Percentiles rank a stretch among this genome's conserved stretches.
These are phyloP conservation scores for Enteromius unitaeniatus DNA, from an alignment of 2,797 vertebrate species.

Conservation along the genomic window DNA sequence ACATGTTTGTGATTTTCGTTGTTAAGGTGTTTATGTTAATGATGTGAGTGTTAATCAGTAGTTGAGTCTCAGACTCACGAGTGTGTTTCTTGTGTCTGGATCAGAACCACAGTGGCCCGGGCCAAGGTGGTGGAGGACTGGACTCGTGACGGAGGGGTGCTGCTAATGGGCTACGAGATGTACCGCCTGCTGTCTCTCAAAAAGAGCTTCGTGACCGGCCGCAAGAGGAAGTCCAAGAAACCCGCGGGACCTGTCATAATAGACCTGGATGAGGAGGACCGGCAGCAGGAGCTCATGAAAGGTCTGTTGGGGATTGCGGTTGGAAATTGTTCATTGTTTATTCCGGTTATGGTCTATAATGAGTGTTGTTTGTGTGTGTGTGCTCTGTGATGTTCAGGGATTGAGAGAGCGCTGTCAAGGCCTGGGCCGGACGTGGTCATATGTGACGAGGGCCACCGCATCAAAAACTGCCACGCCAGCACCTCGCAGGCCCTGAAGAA, in stretches of 20 bases:
- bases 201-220: slow-evolving; percentile 94
- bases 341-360: not conserved
- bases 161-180: slow-evolving; percentile 99
- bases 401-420: slow-evolving; percentile 92
- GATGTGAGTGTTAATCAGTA: not conserved
- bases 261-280: slow-evolving; percentile 96
- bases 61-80: not conserved
- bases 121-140: slow-evolving; percentile 96
- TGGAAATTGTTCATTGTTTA: not conserved
- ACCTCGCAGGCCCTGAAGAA: slow-evolving; percentile 98
- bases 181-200: slow-evolving; percentile 97
- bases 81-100: slow-evolving; percentile 14
- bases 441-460: slow-evolving; percentile 98
- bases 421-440: slow-evolving; percentile 98
- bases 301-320: slow-evolving; percentile 69
- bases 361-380: not conserved
- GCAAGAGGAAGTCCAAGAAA: slow-evolving; percentile 97
- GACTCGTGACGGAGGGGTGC: slow-evolving; percentile 91
- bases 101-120: slow-evolving; percentile 90
- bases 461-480: slow-evolving; percentile 98
- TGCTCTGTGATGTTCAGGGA: slow-evolving; percentile 75
- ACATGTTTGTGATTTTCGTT: not conserved
- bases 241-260: slow-evolving; percentile 94
- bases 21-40: not conserved
- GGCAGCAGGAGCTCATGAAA: slow-evolving; percentile 97